Conservation (phyloP, 2,888 invertebrate genomes). For the Anorthoa munda region DNA sequence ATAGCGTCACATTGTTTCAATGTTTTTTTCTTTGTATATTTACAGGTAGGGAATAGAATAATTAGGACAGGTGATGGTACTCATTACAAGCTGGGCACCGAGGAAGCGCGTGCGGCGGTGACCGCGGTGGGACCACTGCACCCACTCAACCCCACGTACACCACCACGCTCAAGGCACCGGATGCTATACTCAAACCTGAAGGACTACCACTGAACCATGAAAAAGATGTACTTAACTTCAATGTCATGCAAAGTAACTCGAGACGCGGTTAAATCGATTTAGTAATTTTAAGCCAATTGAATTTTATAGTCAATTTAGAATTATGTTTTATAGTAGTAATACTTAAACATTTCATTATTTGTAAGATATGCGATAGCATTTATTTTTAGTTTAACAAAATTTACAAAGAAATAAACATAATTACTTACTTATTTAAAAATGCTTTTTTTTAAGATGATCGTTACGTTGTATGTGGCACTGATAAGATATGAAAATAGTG, state of each 20-base stretch:
- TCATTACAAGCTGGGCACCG: conserved; percentile 89
- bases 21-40: conserved; percentile 24
- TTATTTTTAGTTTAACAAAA: conserved; percentile 8
- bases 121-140: conserved; percentile 81
- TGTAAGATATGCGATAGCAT: not conserved
- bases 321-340: not conserved
- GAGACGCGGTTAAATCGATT: conserved; percentile 19
- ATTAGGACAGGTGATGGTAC: conserved; percentile 92
- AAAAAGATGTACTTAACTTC: conserved; percentile 75
- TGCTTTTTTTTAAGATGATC: not conserved
- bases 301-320: conserved; percentile 28
- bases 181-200: conserved; percentile 75
- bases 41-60: conserved; percentile 90
- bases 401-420: not conserved
- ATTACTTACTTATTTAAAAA: not conserved
- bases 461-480: not conserved
- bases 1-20: not conserved
- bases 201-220: conserved; percentile 83
- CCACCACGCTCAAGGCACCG: conserved; percentile 75
- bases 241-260: conserved; percentile 43
- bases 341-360: not conserved
- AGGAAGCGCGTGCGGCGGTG: conserved; percentile 77
- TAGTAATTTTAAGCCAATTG: conserved; percentile 1
- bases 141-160: conserved; percentile 85
- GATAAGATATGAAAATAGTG: too few relatives aligned